Conservation (phyloP, 2,113 vertebrate species). For the Epinephelus fuscoguttatus region DNA sequence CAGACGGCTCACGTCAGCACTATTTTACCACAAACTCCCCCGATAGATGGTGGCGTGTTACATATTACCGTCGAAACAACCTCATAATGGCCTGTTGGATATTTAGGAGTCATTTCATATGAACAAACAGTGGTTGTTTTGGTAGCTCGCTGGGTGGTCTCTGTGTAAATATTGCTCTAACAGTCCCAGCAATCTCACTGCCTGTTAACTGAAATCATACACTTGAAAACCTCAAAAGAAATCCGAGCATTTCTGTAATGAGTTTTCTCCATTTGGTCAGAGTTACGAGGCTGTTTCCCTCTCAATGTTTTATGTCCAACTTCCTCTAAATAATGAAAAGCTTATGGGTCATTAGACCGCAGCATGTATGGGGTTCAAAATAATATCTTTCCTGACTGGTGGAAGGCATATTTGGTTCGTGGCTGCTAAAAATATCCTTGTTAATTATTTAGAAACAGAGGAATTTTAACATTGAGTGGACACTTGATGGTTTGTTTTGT, state of each 20-base stretch:
- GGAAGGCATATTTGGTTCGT: slow-evolving; percentile 37
- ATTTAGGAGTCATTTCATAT: slow-evolving; percentile 55
- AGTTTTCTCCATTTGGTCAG: slow-evolving; percentile 32
- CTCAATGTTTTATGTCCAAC: slow-evolving; percentile 34
- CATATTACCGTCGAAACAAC: slow-evolving; percentile 35
- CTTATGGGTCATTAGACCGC: slow-evolving; percentile 32
- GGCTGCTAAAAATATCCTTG: slow-evolving; percentile 50
- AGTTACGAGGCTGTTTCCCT: slow-evolving; percentile 26
- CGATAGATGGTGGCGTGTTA: slow-evolving; percentile 4
- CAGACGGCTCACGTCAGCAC: neutral
- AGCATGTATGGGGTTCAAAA: slow-evolving; percentile 14
- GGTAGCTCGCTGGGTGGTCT: slow-evolving; percentile 70
- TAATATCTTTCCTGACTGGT: slow-evolving; percentile 18
- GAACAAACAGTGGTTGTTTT: slow-evolving; percentile 65
- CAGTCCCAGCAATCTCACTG: slow-evolving; percentile 59
- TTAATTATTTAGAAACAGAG: slow-evolving; percentile 52
- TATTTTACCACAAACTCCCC: slow-evolving; percentile 16
- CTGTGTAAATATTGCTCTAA: slow-evolving; percentile 66
- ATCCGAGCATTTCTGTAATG: slow-evolving; percentile 24
- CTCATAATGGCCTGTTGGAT: slow-evolving; percentile 40
- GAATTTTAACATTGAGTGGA: slow-evolving; percentile 20
- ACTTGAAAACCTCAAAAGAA: slow-evolving; percentile 51
- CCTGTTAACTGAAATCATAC: slow-evolving; percentile 49
- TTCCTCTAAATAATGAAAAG: slow-evolving; percentile 66
- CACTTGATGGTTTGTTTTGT: slow-evolving; percentile 48